phyloP scores from a whole-genome alignment of 2,888 invertebrate species.

The Therioaphis trifolii region DNA sequence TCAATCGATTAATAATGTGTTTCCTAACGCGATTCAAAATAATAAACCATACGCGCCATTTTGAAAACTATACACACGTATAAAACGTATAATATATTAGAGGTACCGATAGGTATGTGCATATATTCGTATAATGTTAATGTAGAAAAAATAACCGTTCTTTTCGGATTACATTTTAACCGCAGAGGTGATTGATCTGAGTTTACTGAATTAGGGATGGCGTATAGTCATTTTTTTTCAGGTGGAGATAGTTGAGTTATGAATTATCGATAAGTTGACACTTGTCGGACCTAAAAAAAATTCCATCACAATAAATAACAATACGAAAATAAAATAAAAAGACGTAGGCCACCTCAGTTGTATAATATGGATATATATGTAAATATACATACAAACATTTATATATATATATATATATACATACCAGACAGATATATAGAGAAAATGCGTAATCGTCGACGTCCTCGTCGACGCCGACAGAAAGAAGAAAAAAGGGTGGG shows the following conservation, averaged over 20 bases:
- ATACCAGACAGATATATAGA: slow-evolving; percentile 4
- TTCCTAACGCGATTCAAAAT: slow-evolving; percentile 1
- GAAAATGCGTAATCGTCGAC: slow-evolving; percentile 35
- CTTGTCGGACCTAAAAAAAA: slow-evolving; percentile 32
- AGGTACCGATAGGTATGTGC: no score
- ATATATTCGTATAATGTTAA: neutral
- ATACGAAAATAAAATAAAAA: slow-evolving; percentile 11
- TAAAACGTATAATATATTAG: no score
- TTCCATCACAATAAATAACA: slow-evolving; percentile 19
- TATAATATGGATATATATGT: no score
- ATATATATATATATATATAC: no score
- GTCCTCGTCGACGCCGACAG: slow-evolving; percentile 13
- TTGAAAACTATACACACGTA: neutral
- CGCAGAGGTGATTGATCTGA: neutral
- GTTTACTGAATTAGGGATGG: neutral
- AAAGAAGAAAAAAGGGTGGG: slow-evolving; percentile 47
- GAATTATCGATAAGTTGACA: slow-evolving; percentile 36
- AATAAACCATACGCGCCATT: slow-evolving; percentile 2
- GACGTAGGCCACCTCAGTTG: neutral
- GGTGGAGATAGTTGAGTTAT: neutral
- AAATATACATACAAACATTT: no score
- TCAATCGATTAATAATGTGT: slow-evolving; percentile 46
- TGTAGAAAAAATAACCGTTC: neutral
- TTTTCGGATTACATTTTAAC: neutral
- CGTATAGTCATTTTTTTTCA: neutral